Conservation (phyloP, 1,140 invertebrate species). For the Sipha flava region DNA sequence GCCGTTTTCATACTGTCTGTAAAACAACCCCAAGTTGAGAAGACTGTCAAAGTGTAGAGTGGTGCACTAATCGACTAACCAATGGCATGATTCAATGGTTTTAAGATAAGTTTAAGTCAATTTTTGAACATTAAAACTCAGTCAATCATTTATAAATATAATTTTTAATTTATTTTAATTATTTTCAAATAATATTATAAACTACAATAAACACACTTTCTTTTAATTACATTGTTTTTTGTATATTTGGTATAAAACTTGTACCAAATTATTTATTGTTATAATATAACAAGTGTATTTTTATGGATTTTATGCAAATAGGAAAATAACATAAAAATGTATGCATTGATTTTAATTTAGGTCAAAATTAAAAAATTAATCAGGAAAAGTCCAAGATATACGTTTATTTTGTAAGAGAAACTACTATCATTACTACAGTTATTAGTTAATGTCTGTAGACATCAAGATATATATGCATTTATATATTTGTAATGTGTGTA, state of each 20-base stretch:
- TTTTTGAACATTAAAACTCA: neutral
- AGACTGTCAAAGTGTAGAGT: too few species aligned
- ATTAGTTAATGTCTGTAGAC: too few species aligned
- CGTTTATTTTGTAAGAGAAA: neutral
- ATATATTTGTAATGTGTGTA: too few species aligned
- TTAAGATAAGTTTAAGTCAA: too few species aligned
- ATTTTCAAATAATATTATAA: neutral
- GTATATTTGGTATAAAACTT: neutral
- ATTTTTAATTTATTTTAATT: neutral
- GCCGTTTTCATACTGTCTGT: conserved; percentile 55
- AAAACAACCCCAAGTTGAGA: neutral
- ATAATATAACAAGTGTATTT: neutral
- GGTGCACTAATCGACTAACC: too few species aligned
- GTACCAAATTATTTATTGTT: neutral
- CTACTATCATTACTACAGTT: too few species aligned
- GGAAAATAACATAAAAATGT: neutral
- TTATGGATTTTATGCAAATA: neutral
- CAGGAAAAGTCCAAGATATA: conserved; percentile 4
- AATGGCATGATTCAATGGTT: too few species aligned
- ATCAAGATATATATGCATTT: too few species aligned
- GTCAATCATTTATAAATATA: neutral
- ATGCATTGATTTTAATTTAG: neutral
- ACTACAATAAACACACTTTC: neutral
- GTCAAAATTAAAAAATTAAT: neutral
- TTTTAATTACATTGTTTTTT: neutral